Percentiles rank a stretch among this genome's conserved stretches.
These are phyloP conservation scores for Notarius quadriscutis DNA, from an alignment of 2,113 vertebrate genomes.

Conservation along the genomic window DNA sequence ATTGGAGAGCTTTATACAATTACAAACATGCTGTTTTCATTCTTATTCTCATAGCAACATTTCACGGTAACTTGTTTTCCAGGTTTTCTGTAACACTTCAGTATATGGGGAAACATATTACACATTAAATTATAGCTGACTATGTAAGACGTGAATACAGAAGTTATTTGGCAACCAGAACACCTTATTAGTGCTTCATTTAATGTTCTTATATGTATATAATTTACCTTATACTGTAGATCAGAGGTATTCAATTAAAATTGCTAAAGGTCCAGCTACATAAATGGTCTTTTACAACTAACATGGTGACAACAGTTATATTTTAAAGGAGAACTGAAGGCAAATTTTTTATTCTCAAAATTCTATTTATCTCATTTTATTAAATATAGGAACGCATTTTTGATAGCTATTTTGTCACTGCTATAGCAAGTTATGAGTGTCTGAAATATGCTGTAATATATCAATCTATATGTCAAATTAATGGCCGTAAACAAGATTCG, in stretches of 20 bases:
- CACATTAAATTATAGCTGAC: neutral
- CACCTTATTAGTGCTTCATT: neutral
- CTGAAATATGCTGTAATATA: no score
- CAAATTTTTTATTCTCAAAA: no score
- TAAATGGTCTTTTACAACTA: no score
- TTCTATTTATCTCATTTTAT: no score
- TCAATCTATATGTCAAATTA: no score
- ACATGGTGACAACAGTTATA: neutral
- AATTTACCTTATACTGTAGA: neutral
- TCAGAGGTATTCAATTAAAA: neutral
- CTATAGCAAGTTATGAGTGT: no score
- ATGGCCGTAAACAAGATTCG: no score
- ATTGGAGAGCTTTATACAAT: slow-evolving; percentile 16
- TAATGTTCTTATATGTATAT: no score
- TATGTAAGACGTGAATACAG: neutral
- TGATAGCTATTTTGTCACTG: no score
- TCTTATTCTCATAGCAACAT: neutral
- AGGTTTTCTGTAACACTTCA: slow-evolving; percentile 23
- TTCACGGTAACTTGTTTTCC: neutral
- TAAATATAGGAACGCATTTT: no score
- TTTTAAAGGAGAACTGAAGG: no score
- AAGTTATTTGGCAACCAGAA: neutral
- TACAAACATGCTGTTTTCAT: neutral
- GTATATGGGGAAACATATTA: neutral
- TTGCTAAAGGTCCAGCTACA: neutral